These are phyloP conservation scores for Reticulitermes lucifugus DNA, from an alignment of 2,888 invertebrate species.

Conservation along the genomic window DNA sequence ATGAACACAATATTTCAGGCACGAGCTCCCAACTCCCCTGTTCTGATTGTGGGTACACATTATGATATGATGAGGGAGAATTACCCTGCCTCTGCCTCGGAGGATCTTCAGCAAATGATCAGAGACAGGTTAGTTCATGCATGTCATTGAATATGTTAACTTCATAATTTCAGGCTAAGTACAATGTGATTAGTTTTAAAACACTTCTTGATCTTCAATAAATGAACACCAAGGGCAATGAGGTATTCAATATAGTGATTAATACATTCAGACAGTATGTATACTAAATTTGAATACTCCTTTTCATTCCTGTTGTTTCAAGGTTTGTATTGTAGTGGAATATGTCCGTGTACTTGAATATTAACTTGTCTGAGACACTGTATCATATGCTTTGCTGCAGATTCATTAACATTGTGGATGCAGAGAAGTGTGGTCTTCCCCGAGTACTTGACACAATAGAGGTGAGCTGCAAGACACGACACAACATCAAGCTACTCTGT, in stretches of 20 bases:
- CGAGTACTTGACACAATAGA: conserved; percentile 93
- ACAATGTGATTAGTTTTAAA: no score
- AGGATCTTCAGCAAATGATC: conserved; percentile 89
- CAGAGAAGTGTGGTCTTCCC: conserved; percentile 95
- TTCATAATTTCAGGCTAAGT: no score
- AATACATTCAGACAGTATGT: no score
- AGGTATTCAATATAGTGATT: no score
- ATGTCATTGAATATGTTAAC: no score
- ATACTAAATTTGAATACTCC: no score
- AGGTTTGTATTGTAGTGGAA: no score
- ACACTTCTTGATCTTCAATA: no score
- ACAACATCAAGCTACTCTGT: conserved; percentile 90
- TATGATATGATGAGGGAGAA: conserved; percentile 85
- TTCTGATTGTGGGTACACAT: conserved; percentile 96
- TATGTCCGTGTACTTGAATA: no score
- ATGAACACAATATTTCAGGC: conserved; percentile 69
- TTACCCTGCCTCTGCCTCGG: conserved; percentile 71
- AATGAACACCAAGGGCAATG: no score
- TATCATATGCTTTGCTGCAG: conserved; percentile 55
- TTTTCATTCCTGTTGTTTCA: no score
- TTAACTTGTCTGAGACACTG: no score
- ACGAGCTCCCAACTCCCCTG: conserved; percentile 95
- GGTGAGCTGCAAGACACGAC: conserved; percentile 88
- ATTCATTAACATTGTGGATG: conserved; percentile 94
- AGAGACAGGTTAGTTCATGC: conserved; percentile 69